Percentiles rank a stretch among this genome's conserved stretches.
phyloP scores from a whole-genome alignment of 1,140 invertebrate genomes.

The Drosophila watanabei region DNA sequence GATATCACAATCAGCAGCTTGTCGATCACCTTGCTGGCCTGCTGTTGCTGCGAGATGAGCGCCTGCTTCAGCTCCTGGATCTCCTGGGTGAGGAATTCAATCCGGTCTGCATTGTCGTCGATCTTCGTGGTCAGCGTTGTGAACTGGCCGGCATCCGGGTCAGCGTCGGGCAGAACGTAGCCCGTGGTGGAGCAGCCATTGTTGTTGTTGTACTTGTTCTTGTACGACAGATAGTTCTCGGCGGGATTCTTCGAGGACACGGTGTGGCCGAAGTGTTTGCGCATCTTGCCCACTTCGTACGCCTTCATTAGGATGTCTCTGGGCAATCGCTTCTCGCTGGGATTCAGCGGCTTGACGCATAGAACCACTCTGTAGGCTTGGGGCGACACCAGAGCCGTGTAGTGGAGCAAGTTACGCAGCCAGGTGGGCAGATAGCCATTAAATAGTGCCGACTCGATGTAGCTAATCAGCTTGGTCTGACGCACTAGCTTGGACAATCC shows the following conservation, averaged over 20 bases:
- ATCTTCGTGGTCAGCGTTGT: conserved; percentile 88
- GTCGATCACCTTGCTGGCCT: conserved; percentile 85
- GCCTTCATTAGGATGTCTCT: conserved; percentile 91
- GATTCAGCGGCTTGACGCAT: conserved; percentile 92
- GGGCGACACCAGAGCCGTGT: conserved; percentile 91
- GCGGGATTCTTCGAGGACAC: conserved; percentile 88
- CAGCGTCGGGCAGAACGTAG: conserved; percentile 85
- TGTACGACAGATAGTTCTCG: conserved; percentile 87
- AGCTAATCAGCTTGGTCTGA: conserved; percentile 92
- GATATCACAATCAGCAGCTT: conserved; percentile 84
- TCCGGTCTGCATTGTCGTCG: conserved; percentile 88
- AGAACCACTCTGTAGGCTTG: conserved; percentile 91
- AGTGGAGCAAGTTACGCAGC: conserved; percentile 90
- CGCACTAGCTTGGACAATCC: conserved; percentile 91
- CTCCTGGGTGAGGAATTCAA: conserved; percentile 88
- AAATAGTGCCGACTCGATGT: conserved; percentile 90
- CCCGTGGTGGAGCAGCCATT: conserved; percentile 86
- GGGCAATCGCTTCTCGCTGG: conserved; percentile 91
- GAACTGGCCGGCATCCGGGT: conserved; percentile 84
- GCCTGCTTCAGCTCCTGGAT: conserved; percentile 88
- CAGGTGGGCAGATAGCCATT: conserved; percentile 90
- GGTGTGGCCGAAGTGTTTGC: conserved; percentile 89
- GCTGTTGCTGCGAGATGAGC: conserved; percentile 85
- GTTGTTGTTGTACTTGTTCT: conserved; percentile 89
- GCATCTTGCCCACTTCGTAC: conserved; percentile 90